Evolutionary conservation across 2,113 vertebrate species (phyloP), one percentile per base, ranked within the genome.

Genomic region (Triplophysa rosa): DNA sequence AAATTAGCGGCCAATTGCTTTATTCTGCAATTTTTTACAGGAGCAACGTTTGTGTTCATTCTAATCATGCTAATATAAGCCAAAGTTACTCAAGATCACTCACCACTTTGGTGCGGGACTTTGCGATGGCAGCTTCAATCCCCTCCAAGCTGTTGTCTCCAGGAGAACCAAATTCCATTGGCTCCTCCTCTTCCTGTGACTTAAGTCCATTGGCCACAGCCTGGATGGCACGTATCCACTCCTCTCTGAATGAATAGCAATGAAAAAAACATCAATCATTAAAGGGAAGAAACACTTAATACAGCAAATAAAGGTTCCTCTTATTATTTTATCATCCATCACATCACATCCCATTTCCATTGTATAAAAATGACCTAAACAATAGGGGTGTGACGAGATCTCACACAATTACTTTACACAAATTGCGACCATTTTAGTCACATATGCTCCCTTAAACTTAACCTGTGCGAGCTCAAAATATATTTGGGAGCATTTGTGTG

Each of bases 161-260:
- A 0, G 94, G 93, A 0, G 95, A 96, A 79, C 94, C 94, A 26
- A 93, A 94, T 67, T 95, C 96, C 95, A 95, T 94, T 19, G 92
- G 29, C 77, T 95, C 94, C 14, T 92, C 91, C 0, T 93, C 95
- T 49, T 93, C 94, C 64, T 92, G 93, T 64, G 93, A 94, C 90
- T 98, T 97, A 23, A 98, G 92, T 85, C 96, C 94, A 81, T 97
- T 97, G 73, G 97, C 95, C 0, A 98, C 97, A 0, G 94, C 92
- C 87, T 98, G 96, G 83, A 98, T 98, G 65, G 95, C 93, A 66
- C 88, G 89, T 87, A 97, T 96, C 97, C 97, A 98, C 69, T 98
- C 95, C 89, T 98, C 95, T 84, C 96, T 98, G 78, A 80, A 12
- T 45, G 26, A 62, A 72, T 69, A 33, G 45, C 74, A 71, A 84